These are phyloP conservation scores for Oscheius sp. DNA, from an alignment of 2,888 invertebrate genomes.

Conservation along the genomic window DNA sequence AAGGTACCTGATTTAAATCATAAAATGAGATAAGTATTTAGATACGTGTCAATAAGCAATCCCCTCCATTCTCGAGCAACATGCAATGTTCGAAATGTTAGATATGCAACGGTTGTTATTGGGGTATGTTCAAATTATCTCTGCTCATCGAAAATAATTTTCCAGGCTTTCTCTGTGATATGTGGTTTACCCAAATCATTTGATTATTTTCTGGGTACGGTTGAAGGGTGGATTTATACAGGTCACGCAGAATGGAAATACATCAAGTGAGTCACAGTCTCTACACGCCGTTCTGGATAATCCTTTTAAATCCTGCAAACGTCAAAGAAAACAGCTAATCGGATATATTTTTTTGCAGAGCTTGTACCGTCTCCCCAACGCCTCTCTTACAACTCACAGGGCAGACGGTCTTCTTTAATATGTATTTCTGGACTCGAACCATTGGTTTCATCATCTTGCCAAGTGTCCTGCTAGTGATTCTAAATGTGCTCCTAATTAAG, in stretches of 20 bases:
- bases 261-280: conserved; percentile 45
- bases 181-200: conserved; percentile 88
- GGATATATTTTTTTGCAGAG: conserved; percentile 51
- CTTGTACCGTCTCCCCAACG: conserved; percentile 63
- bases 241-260: conserved; percentile 50
- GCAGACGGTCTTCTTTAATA: conserved; percentile 83
- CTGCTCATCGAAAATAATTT: neutral
- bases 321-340: neutral
- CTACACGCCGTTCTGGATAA: neutral
- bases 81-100: conserved; percentile 80
- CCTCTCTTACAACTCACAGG: conserved; percentile 61
- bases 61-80: conserved; percentile 87
- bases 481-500: conserved; percentile 87
- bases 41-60: conserved; percentile 92
- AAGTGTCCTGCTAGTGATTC: conserved; percentile 86
- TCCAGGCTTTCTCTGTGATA: conserved; percentile 80
- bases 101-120: conserved; percentile 82
- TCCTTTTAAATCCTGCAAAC: neutral
- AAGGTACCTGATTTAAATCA: conserved; percentile 75
- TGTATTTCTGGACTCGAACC: conserved; percentile 83
- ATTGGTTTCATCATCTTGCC: conserved; percentile 91
- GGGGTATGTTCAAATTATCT: conserved; percentile 76
- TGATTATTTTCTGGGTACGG: conserved; percentile 80
- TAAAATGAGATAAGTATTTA: conserved; percentile 29
- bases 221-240: conserved; percentile 78